Conservation (phyloP, 2,797 vertebrate genomes). For the Onychomys arenicola region DNA sequence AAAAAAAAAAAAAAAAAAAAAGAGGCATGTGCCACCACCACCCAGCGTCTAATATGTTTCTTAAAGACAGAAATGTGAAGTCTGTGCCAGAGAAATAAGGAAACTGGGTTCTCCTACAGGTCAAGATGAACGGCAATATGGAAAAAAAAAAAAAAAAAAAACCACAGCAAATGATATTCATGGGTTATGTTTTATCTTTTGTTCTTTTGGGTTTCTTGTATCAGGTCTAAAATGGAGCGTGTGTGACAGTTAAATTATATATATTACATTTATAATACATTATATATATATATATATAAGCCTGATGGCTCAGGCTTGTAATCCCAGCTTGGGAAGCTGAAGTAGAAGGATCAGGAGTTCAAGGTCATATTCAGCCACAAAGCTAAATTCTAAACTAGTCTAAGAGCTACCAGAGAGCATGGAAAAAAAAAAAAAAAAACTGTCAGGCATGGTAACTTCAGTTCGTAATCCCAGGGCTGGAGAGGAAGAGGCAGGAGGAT, state of each 20-base stretch:
- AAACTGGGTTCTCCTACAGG: neutral
- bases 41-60: neutral
- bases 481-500: neutral
- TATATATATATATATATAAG: too few species aligned
- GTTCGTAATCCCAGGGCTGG: neutral
- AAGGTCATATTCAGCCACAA: neutral
- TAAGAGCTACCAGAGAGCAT: too few species aligned
- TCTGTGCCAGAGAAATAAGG: neutral
- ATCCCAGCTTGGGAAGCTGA: neutral
- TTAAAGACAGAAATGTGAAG: neutral
- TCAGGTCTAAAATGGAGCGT: neutral
- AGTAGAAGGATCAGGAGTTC: neutral
- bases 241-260: neutral
- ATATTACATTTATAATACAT: too few species aligned
- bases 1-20: too few species aligned
- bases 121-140: neutral
- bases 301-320: neutral
- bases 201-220: neutral
- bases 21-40: too few species aligned
- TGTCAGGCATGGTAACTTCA: neutral
- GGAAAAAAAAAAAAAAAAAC: neutral
- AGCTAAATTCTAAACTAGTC: neutral
- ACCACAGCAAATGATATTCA: too few species aligned
- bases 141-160: neutral
- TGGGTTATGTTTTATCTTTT: neutral